phyloP scores from a whole-genome alignment of 1,140 invertebrate genomes.

The Thaumatotibia leucotreta region DNA sequence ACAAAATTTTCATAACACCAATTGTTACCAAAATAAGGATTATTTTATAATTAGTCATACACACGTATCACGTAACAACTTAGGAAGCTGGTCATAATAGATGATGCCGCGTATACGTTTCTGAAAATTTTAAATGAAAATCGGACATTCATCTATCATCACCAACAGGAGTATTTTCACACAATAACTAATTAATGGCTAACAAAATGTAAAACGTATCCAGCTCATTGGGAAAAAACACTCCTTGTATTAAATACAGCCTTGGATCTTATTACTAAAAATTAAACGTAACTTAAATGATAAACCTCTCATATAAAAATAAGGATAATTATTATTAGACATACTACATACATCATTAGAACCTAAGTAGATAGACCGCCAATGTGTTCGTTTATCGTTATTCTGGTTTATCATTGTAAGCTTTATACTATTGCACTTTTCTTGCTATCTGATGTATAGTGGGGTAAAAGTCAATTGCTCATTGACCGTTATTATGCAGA shows the following conservation, averaged over 20 bases:
- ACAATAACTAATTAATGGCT: conserved; percentile 33
- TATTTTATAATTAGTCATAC: conserved; percentile 72
- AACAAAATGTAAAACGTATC: conserved; percentile 34
- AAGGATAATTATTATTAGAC: conserved; percentile 55
- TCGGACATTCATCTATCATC: conserved; percentile 28
- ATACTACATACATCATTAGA: conserved; percentile 50
- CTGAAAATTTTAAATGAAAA: conserved; percentile 21
- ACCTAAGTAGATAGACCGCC: conserved; percentile 71
- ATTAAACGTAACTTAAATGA: conserved; percentile 69
- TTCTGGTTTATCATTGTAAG: conserved; percentile 16
- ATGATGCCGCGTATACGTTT: conserved; percentile 25
- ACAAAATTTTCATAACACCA: conserved; percentile 74
- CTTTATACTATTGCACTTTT: conserved; percentile 41
- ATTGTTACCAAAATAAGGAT: conserved; percentile 75
- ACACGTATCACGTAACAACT: conserved; percentile 70
- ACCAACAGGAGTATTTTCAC: conserved; percentile 33
- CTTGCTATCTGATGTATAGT: neutral
- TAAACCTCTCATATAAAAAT: conserved; percentile 71
- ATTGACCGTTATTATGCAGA: too few species aligned
- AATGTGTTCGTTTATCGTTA: conserved; percentile 37
- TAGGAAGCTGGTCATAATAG: conserved; percentile 48
- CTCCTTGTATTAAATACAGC: conserved; percentile 65
- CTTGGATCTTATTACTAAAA: conserved; percentile 68
- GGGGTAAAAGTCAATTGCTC: neutral
- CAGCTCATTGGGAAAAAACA: conserved; percentile 47